phyloP scores from a whole-genome alignment of 2,797 vertebrate genomes.

The Enteromius trimaculatus region DNA sequence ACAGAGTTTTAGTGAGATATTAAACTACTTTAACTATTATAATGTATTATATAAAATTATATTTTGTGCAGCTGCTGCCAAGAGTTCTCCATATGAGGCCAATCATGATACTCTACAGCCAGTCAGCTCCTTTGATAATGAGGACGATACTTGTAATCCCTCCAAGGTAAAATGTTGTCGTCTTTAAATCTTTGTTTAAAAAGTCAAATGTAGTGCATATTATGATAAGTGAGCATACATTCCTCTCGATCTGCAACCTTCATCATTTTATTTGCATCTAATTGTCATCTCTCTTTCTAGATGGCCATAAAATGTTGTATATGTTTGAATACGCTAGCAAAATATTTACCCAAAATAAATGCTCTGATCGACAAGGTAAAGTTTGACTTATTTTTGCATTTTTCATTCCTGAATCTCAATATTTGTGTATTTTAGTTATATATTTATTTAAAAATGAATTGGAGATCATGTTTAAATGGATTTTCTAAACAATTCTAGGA shows the following conservation, averaged over 20 bases:
- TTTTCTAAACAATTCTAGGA: not conserved
- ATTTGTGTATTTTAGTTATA: not conserved
- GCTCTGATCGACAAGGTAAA: not conserved
- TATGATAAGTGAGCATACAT: not conserved
- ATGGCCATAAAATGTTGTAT: slow-evolving; percentile 4
- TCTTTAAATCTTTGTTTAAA: not conserved
- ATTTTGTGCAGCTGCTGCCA: slow-evolving; percentile 11
- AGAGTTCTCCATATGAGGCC: not conserved
- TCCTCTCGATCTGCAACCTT: not conserved
- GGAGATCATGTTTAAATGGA: not conserved
- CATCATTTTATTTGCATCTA: not conserved
- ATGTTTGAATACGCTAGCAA: not conserved
- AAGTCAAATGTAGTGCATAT: not conserved
- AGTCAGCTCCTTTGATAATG: not conserved
- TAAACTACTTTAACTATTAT: not conserved
- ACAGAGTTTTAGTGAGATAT: too few species aligned
- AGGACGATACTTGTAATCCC: not conserved
- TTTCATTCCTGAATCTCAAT: not conserved
- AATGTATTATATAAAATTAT: not conserved
- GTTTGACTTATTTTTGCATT: not conserved
- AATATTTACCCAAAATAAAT: not conserved
- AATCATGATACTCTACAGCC: not conserved
- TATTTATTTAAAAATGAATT: not conserved
- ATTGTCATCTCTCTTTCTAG: slow-evolving; percentile 14
- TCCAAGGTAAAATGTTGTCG: slow-evolving; percentile 15